phyloP scores from a whole-genome alignment of 2,113 vertebrate species.

The Saimiri boliviensis region DNA sequence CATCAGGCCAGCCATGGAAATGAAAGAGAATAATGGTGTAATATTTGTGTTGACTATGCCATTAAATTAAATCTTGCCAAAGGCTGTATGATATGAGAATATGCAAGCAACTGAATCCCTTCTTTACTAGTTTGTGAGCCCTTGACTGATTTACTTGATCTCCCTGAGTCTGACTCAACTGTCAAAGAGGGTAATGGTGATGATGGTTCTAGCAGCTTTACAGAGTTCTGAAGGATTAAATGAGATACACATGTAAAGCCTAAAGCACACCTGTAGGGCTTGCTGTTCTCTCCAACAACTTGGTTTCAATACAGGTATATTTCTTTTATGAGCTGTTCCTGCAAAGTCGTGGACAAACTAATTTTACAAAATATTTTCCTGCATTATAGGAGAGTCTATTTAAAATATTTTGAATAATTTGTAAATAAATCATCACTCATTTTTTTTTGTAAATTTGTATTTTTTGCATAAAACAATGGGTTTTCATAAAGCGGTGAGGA shows the following conservation, averaged over 20 bases:
- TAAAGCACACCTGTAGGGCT: background rate
- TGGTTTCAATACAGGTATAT: background rate
- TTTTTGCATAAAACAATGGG: background rate
- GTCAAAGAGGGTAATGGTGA: background rate
- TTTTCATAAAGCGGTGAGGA: background rate
- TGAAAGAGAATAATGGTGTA: conserved; percentile 20
- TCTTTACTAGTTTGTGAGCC: background rate
- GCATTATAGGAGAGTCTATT: background rate
- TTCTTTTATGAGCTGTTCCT: background rate
- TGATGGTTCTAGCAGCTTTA: background rate
- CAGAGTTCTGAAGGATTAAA: background rate
- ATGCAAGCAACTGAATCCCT: background rate
- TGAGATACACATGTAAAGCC: background rate
- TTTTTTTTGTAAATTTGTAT: background rate
- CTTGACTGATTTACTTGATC: background rate
- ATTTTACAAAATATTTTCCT: background rate
- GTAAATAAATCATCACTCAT: background rate
- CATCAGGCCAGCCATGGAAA: conserved; percentile 19
- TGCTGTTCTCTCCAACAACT: background rate
- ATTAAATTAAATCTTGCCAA: background rate
- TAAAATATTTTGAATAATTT: background rate
- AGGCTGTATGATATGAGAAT: background rate
- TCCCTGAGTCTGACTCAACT: background rate
- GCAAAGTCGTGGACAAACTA: background rate
- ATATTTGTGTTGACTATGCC: background rate